Evolutionary conservation across 2,113 vertebrate species (phyloP), one percentile per base, ranked within the genome.

Genomic region (Coptodon bakossiorum): DNA sequence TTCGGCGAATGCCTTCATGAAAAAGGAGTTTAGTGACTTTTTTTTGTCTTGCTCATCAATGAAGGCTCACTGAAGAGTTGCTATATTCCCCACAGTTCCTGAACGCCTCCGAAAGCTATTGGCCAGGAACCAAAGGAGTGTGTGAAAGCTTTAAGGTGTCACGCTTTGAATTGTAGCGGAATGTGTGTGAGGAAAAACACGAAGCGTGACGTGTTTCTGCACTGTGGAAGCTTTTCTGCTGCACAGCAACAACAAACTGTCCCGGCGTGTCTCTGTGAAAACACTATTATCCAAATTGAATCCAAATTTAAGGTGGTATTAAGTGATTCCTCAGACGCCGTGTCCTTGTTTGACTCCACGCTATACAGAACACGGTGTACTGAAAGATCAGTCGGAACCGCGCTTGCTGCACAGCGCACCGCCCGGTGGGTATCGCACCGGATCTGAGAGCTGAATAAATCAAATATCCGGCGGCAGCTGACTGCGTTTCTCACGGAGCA

Each of bases 321-420:
- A 56, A 76, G 54, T 78, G 16, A 85, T 88, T 87, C 82, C 54
- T 88, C 91, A 89, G 83, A 90, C 82, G 17, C 82, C 90, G 81
- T 95, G 95, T 96, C 95, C 94, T 94, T 86, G 91, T 89, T 90
- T 95, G 95, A 95, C 95, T 93, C 88, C 71, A 66, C 53, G 61
- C 84, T 89, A 59, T 83, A 43, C 29, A 83, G 94, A 92, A 95
- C 95, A 94, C 89, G n/a, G 88, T 93, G 94, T 95, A 93, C 94
- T 86, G 88, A 56, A 81, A 86, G 81, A 73, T 50, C 82, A 22
- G 81, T 82, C 88, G 89, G 80, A 79, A 50, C 38, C 83, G 57
- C 78, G 78, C 80, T 6, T 54, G 84, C 22, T 3, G 48, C 81
- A 19, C 86, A 8, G 34, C 2, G 27, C 81, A 9, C 80, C 3